Base-by-base conservation (phyloP, 2,888 invertebrate species). In the Thalpophila matura region DNA sequence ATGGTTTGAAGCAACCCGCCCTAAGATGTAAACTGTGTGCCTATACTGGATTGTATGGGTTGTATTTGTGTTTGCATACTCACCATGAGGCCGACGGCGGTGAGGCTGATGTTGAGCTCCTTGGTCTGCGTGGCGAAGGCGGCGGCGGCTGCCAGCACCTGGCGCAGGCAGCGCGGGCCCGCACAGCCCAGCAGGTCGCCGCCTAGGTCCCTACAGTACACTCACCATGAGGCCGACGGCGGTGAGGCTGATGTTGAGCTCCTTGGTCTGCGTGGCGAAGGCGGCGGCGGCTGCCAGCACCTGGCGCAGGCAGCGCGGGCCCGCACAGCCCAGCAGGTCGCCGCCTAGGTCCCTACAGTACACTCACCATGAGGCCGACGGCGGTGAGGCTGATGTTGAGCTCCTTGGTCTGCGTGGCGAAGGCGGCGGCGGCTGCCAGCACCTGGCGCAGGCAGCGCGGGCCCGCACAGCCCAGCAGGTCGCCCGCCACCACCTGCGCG, bases 371-470 rank as follows among this genome's bases (percentile, higher is more conserved):
- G 51, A 99, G 95, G 16, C 99, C 99, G 51, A 99, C 98, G 38
- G 99, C 99, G 4, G 99, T 99, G 37, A 99, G 96, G 26, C 99
- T 99, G 86, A 99, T 99, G 93, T 99, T 99, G 53, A 99, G 95
- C 91, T 99, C 99, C 89, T 98, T 98, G 38, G 98, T 98, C 95
- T 99, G 99, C 14, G 98, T 97, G 18, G 99, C 99, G 95, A 99
- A 99, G 87, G 98, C 98, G 0, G 99, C 98, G 4, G 99, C 99
- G 0, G 99, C 98, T 74, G 98, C 98, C 16, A 99, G 97, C 87
- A 98, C 99, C 47, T 98, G 96, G 24, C 98, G 98, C 79, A 99
- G 96, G 90, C 99, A 99, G 69, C 97, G 96, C 94, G 98, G 98
- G 0, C 99, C 99, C 94, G 99, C 98, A 49, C 98, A 97, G 35